These are phyloP conservation scores for Garrulus glandarius DNA, from an alignment of 2,797 vertebrate genomes.

Conservation along the genomic window DNA sequence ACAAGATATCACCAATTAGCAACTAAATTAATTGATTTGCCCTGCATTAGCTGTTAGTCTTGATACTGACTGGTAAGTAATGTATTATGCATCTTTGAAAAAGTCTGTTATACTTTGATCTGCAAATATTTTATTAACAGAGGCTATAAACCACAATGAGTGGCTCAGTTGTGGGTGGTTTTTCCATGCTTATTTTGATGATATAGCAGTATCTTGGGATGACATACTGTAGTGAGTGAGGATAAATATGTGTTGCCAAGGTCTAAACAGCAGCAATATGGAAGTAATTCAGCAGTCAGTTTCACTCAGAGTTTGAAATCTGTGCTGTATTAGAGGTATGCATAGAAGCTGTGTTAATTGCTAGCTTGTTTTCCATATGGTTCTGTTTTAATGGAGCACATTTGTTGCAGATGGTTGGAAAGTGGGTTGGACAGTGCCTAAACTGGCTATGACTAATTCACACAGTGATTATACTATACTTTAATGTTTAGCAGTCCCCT, in stretches of 20 bases:
- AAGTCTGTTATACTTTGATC: conserved; percentile 40
- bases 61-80: conserved; percentile 8
- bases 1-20: neutral
- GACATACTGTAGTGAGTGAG: conserved; percentile 61
- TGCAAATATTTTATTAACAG: conserved; percentile 60
- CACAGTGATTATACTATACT: conserved; percentile 78
- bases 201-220: conserved; percentile 55
- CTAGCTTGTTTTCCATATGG: conserved; percentile 95
- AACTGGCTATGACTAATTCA: conserved; percentile 84
- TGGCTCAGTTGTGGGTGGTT: conserved; percentile 45
- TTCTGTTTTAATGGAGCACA: conserved; percentile 94
- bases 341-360: conserved; percentile 93
- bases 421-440: conserved; percentile 85
- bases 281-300: conserved; percentile 89
- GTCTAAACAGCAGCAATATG: conserved; percentile 84
- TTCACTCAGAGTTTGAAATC: conserved; percentile 89
- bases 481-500: conserved; percentile 75
- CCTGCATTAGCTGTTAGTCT: conserved; percentile 21
- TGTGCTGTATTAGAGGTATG: conserved; percentile 82
- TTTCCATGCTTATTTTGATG: conserved; percentile 60
- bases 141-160: conserved; percentile 40
- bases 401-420: conserved; percentile 95
- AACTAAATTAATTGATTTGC: conserved; percentile 6
- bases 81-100: neutral
- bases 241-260: conserved; percentile 77